phyloP scores from a whole-genome alignment of 2,888 invertebrate genomes.

The Candidula unifasciata region DNA sequence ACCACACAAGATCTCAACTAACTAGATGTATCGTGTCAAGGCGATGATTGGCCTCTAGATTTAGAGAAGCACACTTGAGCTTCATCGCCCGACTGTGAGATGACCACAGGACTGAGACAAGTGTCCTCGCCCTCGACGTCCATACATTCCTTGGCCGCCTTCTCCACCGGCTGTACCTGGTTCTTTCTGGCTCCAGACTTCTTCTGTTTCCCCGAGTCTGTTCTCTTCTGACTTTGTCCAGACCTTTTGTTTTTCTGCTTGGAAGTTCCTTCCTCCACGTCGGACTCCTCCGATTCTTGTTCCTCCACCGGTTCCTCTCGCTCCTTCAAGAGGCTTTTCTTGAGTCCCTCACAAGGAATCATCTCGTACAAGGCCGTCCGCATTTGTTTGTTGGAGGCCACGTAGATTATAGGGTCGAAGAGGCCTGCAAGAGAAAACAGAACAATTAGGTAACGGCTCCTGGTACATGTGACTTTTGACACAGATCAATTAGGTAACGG shows the following conservation, averaged over 20 bases:
- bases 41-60: background rate
- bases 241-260: slow-evolving; percentile 15
- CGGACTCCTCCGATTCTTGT: slow-evolving; percentile 52
- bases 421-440: slow-evolving; percentile 63
- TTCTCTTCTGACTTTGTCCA: background rate
- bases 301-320: slow-evolving; percentile 46
- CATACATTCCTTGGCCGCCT: slow-evolving; percentile 19
- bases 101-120: background rate
- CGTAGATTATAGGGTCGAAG: slow-evolving; percentile 71
- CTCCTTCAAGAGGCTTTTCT: slow-evolving; percentile 39
- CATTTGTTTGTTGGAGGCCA: slow-evolving; percentile 68
- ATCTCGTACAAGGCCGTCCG: slow-evolving; percentile 60
- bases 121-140: background rate
- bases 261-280: slow-evolving; percentile 39
- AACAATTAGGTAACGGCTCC: too few relatives aligned
- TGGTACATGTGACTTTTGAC: too few relatives aligned
- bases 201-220: background rate
- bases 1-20: background rate
- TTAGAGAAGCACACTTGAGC: background rate
- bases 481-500: too few relatives aligned
- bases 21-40: too few relatives aligned
- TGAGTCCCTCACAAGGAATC: slow-evolving; percentile 58
- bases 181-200: slow-evolving; percentile 16
- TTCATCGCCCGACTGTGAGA: background rate
- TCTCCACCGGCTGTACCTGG: slow-evolving; percentile 28